Evolutionary conservation across 1,140 invertebrate species (phyloP).

Genomic region (Eumeta japonica): DNA sequence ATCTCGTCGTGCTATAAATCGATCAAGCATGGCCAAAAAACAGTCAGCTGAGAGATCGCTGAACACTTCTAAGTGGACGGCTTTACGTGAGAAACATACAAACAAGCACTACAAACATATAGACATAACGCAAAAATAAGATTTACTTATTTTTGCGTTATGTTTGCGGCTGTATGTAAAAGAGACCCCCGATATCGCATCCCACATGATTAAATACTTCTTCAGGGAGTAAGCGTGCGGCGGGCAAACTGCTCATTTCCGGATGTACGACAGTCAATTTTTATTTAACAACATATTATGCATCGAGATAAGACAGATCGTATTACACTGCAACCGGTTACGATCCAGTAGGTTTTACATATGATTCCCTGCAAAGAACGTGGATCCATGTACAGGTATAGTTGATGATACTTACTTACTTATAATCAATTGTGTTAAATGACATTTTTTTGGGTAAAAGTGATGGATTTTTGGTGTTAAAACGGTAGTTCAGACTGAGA

Average conservation of each 20-base stretch:
- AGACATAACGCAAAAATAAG: too few species aligned
- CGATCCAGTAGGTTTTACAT: constrained; percentile 15
- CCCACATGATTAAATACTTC: constrained; percentile 5
- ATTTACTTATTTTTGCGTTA: constrained; percentile 6
- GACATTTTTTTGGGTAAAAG: constrained; percentile 12
- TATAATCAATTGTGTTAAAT: constrained; percentile 15
- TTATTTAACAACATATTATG: constrained; percentile 4
- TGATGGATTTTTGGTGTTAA: constrained; percentile 12
- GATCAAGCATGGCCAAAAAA: constrained; percentile 10
- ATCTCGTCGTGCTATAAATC: constrained; percentile 15
- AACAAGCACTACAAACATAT: too few species aligned
- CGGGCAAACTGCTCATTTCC: constrained; percentile 9
- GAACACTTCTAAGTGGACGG: constrained; percentile 13
- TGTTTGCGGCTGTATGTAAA: constrained; percentile 8
- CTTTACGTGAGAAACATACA: constrained; percentile 5
- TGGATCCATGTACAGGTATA: constrained; percentile 14
- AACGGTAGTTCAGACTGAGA: constrained; percentile 9
- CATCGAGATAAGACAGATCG: too few species aligned
- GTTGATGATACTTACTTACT: constrained; percentile 12
- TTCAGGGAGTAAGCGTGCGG: constrained; percentile 3
- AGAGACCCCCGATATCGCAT: constrained; percentile 12
- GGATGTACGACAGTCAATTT: neutral
- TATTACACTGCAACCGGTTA: constrained; percentile 9
- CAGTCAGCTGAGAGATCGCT: constrained; percentile 8
- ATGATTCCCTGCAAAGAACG: constrained; percentile 11